Evolutionary conservation across 2,888 invertebrate genomes (phyloP).

Genomic region (Temnothorax ravouxi): DNA sequence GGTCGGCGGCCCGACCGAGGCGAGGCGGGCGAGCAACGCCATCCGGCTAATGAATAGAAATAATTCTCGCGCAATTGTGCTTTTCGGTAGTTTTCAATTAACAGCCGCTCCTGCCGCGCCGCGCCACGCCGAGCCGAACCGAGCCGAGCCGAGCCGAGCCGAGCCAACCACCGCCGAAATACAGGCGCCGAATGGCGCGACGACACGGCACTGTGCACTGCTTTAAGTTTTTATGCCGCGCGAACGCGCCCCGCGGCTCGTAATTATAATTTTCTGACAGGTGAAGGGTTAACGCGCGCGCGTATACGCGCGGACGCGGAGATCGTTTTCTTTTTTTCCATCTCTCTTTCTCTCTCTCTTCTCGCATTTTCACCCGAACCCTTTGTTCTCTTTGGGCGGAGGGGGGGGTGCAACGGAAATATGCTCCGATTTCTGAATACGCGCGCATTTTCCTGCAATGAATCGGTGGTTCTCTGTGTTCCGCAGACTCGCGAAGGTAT

Average conservation of each 20-base stretch:
- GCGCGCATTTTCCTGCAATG: conserved; percentile 45
- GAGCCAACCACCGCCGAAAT: conserved; percentile 29
- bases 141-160: too few species aligned
- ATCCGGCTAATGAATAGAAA: conserved; percentile 85
- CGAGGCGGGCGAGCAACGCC: conserved; percentile 71
- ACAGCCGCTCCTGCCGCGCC: conserved; percentile 73
- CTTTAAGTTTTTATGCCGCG: conserved; percentile 80
- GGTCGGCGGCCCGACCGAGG: conserved; percentile 60
- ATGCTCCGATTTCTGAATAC: conserved; percentile 50
- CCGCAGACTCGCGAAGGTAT: conserved; percentile 11
- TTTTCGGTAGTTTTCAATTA: conserved; percentile 85
- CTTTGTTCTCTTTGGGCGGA: conserved; percentile 32
- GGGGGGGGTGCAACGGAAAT: conserved; percentile 28
- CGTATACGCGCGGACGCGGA: conserved; percentile 14
- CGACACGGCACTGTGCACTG: conserved; percentile 69
- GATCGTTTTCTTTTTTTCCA: conserved; percentile 17
- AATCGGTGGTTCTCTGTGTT: conserved; percentile 23
- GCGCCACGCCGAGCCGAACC: conserved; percentile 58
- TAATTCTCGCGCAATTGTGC: conserved; percentile 84
- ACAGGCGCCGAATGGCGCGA: conserved; percentile 55
- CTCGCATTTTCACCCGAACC: conserved; percentile 4
- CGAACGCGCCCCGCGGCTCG: conserved; percentile 60
- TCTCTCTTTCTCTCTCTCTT: not conserved
- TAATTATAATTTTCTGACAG: conserved; percentile 68
- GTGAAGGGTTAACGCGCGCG: conserved; percentile 31